Percentiles rank a stretch among this genome's conserved stretches.
phyloP scores from a whole-genome alignment of 2,113 vertebrate genomes.

The Neodon shergylaensis region DNA sequence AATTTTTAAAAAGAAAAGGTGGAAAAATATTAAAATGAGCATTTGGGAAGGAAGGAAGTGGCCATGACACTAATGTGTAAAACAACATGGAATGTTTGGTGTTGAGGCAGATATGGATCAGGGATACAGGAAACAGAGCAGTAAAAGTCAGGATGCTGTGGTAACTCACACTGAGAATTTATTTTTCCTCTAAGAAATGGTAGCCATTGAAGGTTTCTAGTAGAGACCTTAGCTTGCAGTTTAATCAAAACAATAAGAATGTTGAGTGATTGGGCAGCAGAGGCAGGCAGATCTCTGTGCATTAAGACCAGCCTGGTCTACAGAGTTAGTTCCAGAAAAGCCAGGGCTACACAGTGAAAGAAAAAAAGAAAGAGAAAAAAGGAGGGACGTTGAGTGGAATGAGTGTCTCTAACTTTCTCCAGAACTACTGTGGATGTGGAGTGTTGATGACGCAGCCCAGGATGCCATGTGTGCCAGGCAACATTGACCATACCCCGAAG shows the following conservation, averaged over 20 bases:
- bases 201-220: neutral
- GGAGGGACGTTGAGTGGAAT: neutral
- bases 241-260: slow-evolving; percentile 39
- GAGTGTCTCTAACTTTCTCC: slow-evolving; percentile 13
- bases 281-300: neutral
- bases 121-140: neutral
- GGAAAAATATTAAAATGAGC: neutral
- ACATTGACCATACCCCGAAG: neutral
- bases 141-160: neutral
- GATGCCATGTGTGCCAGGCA: neutral
- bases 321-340: neutral
- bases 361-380: neutral
- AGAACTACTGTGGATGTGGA: neutral
- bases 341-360: neutral
- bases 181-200: slow-evolving; percentile 38
- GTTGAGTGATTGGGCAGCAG: neutral
- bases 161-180: slow-evolving; percentile 9
- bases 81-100: neutral
- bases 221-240: slow-evolving; percentile 6
- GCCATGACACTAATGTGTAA: neutral
- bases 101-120: neutral
- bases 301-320: neutral
- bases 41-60: slow-evolving; percentile 9
- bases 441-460: neutral
- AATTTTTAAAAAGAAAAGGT: neutral